These are phyloP conservation scores for Argyrosomus japonicus DNA, from an alignment of 2,113 vertebrate genomes.

Conservation along the genomic window DNA sequence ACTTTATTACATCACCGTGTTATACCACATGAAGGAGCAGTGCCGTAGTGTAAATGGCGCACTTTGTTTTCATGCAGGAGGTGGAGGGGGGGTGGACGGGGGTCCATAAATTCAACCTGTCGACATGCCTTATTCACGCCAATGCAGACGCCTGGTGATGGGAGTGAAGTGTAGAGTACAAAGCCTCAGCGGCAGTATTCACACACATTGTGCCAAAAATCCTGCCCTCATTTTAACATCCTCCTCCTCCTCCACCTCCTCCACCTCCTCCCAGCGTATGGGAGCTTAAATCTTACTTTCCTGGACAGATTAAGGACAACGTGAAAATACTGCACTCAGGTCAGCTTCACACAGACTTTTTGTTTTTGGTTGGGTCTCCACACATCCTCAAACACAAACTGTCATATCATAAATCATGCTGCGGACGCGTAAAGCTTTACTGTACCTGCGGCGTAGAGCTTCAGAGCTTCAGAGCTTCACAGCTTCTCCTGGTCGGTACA, in stretches of 20 bases:
- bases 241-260: constrained; percentile 17
- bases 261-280: not conserved
- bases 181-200: constrained; percentile 58
- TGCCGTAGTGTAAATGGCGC: constrained; percentile 23
- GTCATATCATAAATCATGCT: not conserved
- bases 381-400: not conserved
- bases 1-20: not conserved
- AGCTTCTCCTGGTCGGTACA: not conserved
- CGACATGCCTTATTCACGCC: constrained; percentile 49
- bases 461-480: not conserved
- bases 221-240: constrained; percentile 50
- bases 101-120: constrained; percentile 74
- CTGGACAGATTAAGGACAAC: not conserved
- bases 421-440: constrained; percentile 22
- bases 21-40: not conserved
- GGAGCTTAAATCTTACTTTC: not conserved
- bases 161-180: constrained; percentile 36
- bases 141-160: constrained; percentile 37
- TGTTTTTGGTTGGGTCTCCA: not conserved
- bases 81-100: not conserved
- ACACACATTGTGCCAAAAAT: constrained; percentile 48
- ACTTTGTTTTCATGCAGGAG: constrained; percentile 44
- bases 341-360: constrained; percentile 1
- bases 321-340: not conserved
- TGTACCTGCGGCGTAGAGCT: constrained; percentile 67